A percentile compares a stretch with the other conserved stretches of the same genome.
These are phyloP conservation scores for Bufo bufo DNA, from an alignment of 2,113 vertebrate species.

Conservation along the genomic window DNA sequence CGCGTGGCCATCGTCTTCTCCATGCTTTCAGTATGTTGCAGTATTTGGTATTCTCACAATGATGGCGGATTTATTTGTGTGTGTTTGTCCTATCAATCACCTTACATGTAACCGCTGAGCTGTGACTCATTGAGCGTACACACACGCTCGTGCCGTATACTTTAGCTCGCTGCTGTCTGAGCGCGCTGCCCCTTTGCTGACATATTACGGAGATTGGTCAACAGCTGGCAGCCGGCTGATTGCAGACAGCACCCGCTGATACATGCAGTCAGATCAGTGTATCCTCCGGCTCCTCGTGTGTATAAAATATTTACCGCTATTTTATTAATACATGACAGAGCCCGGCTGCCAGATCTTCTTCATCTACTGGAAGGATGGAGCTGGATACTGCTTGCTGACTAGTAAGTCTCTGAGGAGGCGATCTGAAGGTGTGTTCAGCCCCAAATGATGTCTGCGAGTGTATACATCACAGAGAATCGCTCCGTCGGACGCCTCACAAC, in stretches of 20 bases:
- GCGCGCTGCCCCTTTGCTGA: constrained; percentile 31
- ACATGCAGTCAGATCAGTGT: constrained; percentile 28
- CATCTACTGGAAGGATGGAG: constrained; percentile 17
- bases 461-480: background rate
- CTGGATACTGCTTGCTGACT: background rate
- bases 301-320: constrained; percentile 54
- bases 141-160: constrained; percentile 1
- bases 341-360: constrained; percentile 20
- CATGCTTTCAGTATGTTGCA: background rate
- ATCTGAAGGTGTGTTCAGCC: background rate
- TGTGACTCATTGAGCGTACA: background rate
- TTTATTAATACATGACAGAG: constrained; percentile 57
- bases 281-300: constrained; percentile 20
- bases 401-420: background rate
- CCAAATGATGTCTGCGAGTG: constrained; percentile 9
- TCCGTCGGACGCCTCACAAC: background rate
- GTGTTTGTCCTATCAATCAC: constrained; percentile 11
- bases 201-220: constrained; percentile 7
- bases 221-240: constrained; percentile 28
- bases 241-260: constrained; percentile 39
- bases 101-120: background rate
- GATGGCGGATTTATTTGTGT: background rate
- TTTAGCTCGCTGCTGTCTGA: constrained; percentile 12
- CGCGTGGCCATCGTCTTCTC: background rate
- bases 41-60: background rate